phyloP scores from a whole-genome alignment of 92 coral and sea anemone species.

The Blastomussa wellsi region DNA sequence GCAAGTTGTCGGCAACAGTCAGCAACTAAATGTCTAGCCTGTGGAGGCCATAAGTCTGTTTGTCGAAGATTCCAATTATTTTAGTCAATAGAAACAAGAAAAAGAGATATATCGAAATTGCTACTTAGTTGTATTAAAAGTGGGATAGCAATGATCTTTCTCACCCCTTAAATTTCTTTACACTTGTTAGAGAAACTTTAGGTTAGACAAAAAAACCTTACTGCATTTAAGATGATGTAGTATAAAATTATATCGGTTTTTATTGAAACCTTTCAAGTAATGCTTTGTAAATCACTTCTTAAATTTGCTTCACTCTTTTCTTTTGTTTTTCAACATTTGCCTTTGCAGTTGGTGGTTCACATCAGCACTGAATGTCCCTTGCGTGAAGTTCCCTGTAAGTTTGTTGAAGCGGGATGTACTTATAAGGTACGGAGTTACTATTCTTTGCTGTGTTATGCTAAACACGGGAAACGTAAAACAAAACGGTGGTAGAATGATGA shows the following conservation, averaged over 20 bases:
- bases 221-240: no score
- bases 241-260: no score
- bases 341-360: constrained; percentile 72
- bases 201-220: no score
- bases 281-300: neutral
- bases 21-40: no score
- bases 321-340: neutral
- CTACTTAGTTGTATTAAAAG: no score
- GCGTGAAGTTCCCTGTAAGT: constrained; percentile 81
- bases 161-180: no score
- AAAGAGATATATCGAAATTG: no score
- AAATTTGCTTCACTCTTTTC: neutral
- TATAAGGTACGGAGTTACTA: constrained; percentile 66
- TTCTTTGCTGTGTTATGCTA: neutral
- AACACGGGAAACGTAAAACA: neutral
- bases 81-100: neutral
- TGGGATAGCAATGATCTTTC: no score
- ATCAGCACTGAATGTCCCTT: constrained; percentile 79
- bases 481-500: neutral
- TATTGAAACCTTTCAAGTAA: neutral
- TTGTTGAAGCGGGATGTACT: constrained; percentile 87
- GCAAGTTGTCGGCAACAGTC: no score
- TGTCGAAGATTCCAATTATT: no score
- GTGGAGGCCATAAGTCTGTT: no score
- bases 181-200: no score